These are phyloP conservation scores for Endotricha flammealis DNA, from an alignment of 2,888 invertebrate species.

Conservation along the genomic window DNA sequence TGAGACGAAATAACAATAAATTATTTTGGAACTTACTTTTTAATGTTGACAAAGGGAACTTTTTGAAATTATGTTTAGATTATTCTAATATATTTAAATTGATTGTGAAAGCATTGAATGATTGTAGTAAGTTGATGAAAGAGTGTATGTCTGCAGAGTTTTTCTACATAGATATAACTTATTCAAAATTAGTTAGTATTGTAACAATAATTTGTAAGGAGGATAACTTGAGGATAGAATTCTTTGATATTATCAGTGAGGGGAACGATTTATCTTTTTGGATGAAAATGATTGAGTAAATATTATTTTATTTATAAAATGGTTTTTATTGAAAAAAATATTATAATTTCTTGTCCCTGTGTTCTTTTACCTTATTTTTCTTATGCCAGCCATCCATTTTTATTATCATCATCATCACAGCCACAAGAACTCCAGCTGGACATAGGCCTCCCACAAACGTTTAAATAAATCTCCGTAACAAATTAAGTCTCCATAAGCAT, in stretches of 20 bases:
- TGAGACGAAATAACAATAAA: conserved; percentile 37
- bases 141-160: conserved; percentile 54
- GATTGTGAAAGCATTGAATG: conserved; percentile 51
- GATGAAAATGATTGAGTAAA: conserved; percentile 29
- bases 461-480: too few relatives aligned
- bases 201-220: conserved; percentile 57
- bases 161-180: conserved; percentile 70
- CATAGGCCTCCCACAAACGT: too few relatives aligned
- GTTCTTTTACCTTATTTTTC: too few relatives aligned
- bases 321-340: too few relatives aligned
- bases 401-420: too few relatives aligned
- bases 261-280: conserved; percentile 63
- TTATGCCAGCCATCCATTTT: too few relatives aligned
- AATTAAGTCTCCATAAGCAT: too few relatives aligned
- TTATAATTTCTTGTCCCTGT: too few relatives aligned
- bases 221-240: conserved; percentile 50
- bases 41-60: conserved; percentile 36
- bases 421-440: too few relatives aligned
- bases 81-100: conserved; percentile 43
- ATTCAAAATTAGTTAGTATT: conserved; percentile 62
- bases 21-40: conserved; percentile 54
- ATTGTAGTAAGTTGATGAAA: conserved; percentile 52
- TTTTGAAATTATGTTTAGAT: conserved; percentile 46
- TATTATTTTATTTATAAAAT: too few relatives aligned
- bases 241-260: conserved; percentile 64